A percentile compares a stretch with the other conserved stretches of the same genome.
Evolutionary conservation across 2,113 vertebrate genomes (phyloP).

Genomic region (Machaerirhynchus nigripectus): DNA sequence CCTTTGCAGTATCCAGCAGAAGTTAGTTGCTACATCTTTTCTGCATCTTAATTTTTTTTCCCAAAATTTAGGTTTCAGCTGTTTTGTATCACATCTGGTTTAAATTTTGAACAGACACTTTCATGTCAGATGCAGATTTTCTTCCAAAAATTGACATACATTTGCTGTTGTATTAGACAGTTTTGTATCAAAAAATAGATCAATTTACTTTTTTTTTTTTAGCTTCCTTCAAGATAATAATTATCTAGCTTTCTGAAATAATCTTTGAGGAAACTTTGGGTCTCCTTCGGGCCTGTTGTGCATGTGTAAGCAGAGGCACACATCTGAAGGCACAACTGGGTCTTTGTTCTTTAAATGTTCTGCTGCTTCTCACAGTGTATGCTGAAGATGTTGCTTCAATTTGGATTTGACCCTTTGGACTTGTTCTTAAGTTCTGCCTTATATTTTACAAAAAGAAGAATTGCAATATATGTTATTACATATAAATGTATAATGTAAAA

Average conservation of each 20-base stretch:
- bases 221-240: not conserved
- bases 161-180: constrained; percentile 15
- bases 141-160: not conserved
- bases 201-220: not conserved
- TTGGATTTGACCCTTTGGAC: not conserved
- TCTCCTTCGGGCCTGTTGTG: not conserved
- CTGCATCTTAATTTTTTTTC: constrained; percentile 30
- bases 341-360: not conserved
- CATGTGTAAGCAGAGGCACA: not conserved
- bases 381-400: not conserved
- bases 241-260: not conserved
- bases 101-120: constrained; percentile 34
- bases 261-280: not conserved
- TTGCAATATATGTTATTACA: not conserved
- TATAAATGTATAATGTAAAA: not conserved
- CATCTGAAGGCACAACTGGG: not conserved
- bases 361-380: not conserved
- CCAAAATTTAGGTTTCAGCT: constrained; percentile 67
- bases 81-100: constrained; percentile 69
- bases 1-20: constrained; percentile 5
- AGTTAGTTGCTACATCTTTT: constrained; percentile 58
- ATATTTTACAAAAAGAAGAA: not conserved
- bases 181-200: constrained; percentile 15
- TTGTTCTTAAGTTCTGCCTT: not conserved
- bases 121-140: constrained; percentile 25